Conservation (phyloP, 2,113 vertebrate species). For the Phainopepla nitens region DNA sequence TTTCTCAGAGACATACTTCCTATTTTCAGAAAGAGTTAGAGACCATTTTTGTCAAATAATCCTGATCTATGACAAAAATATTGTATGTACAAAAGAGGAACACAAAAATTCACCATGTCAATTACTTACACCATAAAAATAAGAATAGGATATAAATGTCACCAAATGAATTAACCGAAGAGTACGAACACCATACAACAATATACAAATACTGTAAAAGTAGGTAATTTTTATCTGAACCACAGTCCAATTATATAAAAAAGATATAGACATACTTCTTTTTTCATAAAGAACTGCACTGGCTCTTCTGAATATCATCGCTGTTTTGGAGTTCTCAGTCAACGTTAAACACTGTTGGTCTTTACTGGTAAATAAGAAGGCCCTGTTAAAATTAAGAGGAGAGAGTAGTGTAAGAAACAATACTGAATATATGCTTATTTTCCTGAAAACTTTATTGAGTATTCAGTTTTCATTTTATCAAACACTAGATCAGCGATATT, state of each 20-base stretch:
- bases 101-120: background rate
- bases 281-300: slow-evolving; percentile 62
- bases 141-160: background rate
- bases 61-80: background rate
- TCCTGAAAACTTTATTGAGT: background rate
- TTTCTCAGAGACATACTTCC: background rate
- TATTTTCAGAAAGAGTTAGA: background rate
- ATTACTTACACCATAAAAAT: background rate
- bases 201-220: background rate
- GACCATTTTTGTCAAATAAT: background rate
- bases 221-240: background rate
- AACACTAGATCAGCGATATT: background rate
- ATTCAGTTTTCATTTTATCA: background rate
- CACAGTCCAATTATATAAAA: background rate
- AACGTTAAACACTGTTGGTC: slow-evolving; percentile 58
- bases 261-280: slow-evolving; percentile 34
- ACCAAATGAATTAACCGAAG: background rate
- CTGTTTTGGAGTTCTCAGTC: slow-evolving; percentile 49
- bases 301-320: slow-evolving; percentile 45
- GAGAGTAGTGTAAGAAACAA: background rate
- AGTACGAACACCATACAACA: accelerated
- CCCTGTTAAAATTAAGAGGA: slow-evolving; percentile 44
- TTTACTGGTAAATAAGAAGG: slow-evolving; percentile 65
- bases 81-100: background rate
- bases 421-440: background rate